Base-by-base conservation (phyloP, 2,888 invertebrate species). In the Sinhomidia bicolor region DNA sequence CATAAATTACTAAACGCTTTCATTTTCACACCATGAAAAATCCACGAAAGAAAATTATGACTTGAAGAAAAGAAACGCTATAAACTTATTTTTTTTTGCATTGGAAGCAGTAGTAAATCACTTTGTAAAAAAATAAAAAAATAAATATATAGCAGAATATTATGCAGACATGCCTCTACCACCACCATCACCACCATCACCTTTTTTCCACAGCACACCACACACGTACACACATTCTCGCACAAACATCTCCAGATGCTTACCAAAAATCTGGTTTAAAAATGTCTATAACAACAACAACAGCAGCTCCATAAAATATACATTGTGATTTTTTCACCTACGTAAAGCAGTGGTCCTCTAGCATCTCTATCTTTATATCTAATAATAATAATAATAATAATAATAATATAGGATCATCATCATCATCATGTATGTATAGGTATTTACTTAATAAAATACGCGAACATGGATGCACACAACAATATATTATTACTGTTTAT, bases 1-100 rank as follows among this genome's bases (percentile, higher is more conserved):
- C n/a, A 71, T 71, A 71, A 71, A 71, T 71, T 23, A 44, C 71
- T 44, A 71, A 41, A 71, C 44, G 71, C 36, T 71, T 71, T 71
- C 71, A 44, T 71, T 71, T 71, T 44, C 71, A 44, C 71, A 44
- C 44, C 20, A 68, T 68, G 26, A 44, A 41, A n/a, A 44, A 44
- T 71, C 23, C 14, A 68, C n/a, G 0, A n/a, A n/a, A 17, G 68
- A 17, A 44, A 71, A 44, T 71, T 71, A 71, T 44, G n/a, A 9
- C 44, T 71, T 7, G 26, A 65, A 14, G n/a, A 68, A 17, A 36
- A 68, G 2, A 20, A 36, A 57, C 20, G n/a, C n/a, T n/a, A n/a
- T 57, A 17, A 9, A 17, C 20, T 6, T n/a, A n/a, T n/a, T n/a
- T n/a, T n/a, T n/a, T 20, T 57, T 47, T 47, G 47, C 7, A 14